Conservation (phyloP, 1,140 invertebrate species). For the Apis florea region DNA sequence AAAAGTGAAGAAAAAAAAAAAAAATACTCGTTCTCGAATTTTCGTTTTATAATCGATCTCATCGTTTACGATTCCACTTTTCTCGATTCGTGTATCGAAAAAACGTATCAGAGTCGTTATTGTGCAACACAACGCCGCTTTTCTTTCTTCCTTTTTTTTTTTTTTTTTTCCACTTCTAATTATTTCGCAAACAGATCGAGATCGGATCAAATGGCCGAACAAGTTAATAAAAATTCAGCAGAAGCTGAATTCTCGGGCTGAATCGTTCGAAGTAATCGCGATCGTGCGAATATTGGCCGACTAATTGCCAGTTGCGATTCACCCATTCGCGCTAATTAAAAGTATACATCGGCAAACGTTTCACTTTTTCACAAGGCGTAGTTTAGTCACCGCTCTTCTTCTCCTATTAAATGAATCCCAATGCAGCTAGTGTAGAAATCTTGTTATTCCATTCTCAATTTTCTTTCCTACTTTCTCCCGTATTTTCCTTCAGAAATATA, state of each 20-base stretch:
- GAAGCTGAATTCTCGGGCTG: neutral
- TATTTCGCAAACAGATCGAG: neutral
- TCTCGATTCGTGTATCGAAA: neutral
- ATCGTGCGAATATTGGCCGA: neutral
- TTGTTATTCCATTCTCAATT: no score
- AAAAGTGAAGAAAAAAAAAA: no score
- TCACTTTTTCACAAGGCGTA: neutral
- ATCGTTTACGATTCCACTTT: no score
- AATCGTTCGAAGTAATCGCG: slow-evolving; percentile 10
- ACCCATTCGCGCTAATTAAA: neutral
- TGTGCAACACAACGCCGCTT: neutral
- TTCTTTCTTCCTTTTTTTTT: no score
- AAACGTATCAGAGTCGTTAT: neutral
- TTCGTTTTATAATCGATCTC: no score
- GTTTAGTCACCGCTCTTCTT: neutral
- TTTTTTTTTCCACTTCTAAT: neutral
- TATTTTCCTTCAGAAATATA: no score
- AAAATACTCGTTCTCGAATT: no score
- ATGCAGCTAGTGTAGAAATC: no score
- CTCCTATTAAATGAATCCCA: neutral
- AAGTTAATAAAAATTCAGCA: slow-evolving; percentile 1
- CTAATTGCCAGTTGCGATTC: neutral
- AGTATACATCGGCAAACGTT: slow-evolving; percentile 14
- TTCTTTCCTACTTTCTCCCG: no score
- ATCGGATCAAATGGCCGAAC: neutral